phyloP scores from a whole-genome alignment of 1,140 invertebrate species.

The Platyscapa corneri region DNA sequence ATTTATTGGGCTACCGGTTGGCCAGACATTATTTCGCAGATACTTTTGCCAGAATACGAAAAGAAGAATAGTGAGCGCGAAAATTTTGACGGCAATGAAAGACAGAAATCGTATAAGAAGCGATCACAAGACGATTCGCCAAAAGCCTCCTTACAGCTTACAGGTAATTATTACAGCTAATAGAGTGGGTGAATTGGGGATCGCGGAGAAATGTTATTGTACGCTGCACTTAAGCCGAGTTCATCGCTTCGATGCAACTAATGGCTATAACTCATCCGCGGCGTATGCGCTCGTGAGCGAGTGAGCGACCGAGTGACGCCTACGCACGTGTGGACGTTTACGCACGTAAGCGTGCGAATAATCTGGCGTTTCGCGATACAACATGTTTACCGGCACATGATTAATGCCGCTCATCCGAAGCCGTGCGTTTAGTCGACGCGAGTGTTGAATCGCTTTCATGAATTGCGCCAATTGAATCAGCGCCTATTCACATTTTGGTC shows the following conservation, averaged over 20 bases:
- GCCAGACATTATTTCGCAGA: too few relatives aligned
- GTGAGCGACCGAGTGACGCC: too few relatives aligned
- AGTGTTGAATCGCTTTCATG: not conserved
- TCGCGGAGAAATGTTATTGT: too few relatives aligned
- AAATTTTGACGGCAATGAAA: not conserved
- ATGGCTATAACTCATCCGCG: not conserved
- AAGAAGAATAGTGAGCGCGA: too few relatives aligned
- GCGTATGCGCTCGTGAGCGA: not conserved
- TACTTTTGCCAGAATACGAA: too few relatives aligned
- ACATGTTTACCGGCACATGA: not conserved
- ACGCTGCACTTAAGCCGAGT: not conserved
- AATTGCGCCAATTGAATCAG: constrained; percentile 23
- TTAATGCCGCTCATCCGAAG: constrained; percentile 1
- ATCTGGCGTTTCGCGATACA: not conserved
- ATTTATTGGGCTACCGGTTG: too few relatives aligned
- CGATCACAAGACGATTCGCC: not conserved
- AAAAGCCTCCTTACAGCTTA: not conserved
- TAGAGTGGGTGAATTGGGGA: not conserved
- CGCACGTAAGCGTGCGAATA: not conserved
- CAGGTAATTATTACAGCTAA: not conserved
- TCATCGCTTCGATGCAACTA: not conserved
- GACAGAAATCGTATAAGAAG: not conserved
- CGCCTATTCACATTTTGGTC: constrained; percentile 23
- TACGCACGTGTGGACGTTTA: not conserved
- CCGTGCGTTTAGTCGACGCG: not conserved